phyloP scores from a whole-genome alignment of 2,113 vertebrate genomes.

The Morone saxatilis region DNA sequence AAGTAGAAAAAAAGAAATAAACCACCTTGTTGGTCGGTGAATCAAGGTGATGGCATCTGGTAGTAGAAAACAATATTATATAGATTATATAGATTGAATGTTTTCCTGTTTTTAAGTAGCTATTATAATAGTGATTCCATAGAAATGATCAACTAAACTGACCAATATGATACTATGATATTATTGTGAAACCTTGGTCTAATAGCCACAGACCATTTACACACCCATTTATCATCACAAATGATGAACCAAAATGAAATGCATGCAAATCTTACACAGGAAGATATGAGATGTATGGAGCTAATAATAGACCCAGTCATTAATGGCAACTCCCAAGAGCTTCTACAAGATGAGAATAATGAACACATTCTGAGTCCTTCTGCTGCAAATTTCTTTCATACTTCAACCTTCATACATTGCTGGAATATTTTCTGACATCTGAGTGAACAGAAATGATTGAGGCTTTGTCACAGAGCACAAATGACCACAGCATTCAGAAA shows the following conservation, averaged over 20 bases:
- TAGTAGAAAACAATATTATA: not conserved
- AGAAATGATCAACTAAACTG: not conserved
- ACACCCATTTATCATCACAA: not conserved
- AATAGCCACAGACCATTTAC: not conserved
- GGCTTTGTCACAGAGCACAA: conserved; percentile 10
- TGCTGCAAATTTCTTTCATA: not conserved
- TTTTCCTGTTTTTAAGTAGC: not conserved
- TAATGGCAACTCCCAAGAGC: not conserved
- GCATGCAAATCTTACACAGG: not conserved
- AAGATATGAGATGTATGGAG: not conserved
- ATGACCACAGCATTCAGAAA: not conserved
- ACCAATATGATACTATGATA: not conserved
- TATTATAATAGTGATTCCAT: not conserved
- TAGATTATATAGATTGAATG: not conserved
- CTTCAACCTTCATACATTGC: not conserved
- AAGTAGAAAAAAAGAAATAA: too few relatives aligned
- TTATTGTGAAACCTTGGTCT: not conserved
- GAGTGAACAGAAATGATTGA: conserved; percentile 1
- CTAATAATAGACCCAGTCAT: not conserved
- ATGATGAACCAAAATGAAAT: not conserved
- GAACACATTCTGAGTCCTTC: not conserved
- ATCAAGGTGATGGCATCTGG: not conserved
- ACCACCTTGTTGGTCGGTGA: too few relatives aligned
- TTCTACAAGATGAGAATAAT: not conserved
- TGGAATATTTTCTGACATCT: not conserved